Conservation (phyloP, 1,140 invertebrate species). For the Sogatella furcifera region DNA sequence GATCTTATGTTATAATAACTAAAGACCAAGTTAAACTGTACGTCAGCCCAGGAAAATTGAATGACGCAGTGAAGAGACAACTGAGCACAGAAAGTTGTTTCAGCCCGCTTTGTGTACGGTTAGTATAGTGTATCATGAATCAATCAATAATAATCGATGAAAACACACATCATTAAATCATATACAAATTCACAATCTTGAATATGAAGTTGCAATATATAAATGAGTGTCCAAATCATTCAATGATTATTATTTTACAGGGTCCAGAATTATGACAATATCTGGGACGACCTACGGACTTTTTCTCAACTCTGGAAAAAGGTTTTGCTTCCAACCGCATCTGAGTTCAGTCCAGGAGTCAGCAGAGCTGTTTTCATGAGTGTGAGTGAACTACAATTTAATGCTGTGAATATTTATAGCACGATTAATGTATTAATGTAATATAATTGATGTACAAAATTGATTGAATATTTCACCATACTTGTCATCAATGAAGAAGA, state of each 20-base stretch:
- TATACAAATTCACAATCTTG: not conserved
- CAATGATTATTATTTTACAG: constrained; percentile 34
- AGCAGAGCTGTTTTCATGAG: constrained; percentile 62
- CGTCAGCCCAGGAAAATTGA: constrained; percentile 45
- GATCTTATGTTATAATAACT: constrained; percentile 65
- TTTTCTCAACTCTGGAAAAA: constrained; percentile 51
- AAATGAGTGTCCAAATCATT: too few relatives aligned
- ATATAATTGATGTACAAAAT: too few relatives aligned
- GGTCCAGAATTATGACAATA: constrained; percentile 51
- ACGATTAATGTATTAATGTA: too few relatives aligned
- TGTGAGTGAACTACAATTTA: constrained; percentile 33
- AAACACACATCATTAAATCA: too few relatives aligned
- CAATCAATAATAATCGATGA: too few relatives aligned
- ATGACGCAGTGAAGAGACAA: constrained; percentile 38
- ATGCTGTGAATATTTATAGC: too few relatives aligned
- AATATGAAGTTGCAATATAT: too few relatives aligned
- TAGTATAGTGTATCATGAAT: constrained; percentile 20
- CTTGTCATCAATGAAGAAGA: too few relatives aligned
- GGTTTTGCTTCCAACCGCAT: constrained; percentile 59
- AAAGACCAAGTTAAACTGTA: constrained; percentile 48
- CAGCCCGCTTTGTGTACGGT: constrained; percentile 53
- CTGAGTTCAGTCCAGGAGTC: constrained; percentile 56
- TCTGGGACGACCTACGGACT: constrained; percentile 57
- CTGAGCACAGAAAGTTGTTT: constrained; percentile 47
- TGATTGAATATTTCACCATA: too few relatives aligned